Evolutionary conservation across 2,888 invertebrate genomes (phyloP), one percentile per base, ranked within the genome.

Genomic region (Patella ulyssiponensis): DNA sequence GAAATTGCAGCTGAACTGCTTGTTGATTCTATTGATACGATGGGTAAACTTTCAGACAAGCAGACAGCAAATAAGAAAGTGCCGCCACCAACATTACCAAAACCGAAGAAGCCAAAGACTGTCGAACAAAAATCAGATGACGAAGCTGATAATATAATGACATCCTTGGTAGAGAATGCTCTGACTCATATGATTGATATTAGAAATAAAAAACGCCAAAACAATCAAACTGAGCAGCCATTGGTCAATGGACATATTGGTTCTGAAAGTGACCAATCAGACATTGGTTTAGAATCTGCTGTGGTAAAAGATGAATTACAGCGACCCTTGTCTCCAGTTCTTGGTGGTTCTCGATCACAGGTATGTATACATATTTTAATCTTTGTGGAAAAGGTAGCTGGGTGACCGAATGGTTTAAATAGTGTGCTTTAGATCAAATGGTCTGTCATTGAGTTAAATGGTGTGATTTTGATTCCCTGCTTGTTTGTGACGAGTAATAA

Each of bases 101-200:
- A 85, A 78, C 87, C 85, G 27, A 80, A 80, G 71, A 76, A 71
- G 20, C 69, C 77, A n/a, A 69, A 77, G 12, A 73, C 76, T 15
- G 74, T 76, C 14, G 54, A 73, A n/a, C 20, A 78, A 69, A 54
- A 76, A 75, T 72, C 84, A 44, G 84, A 85, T n/a, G 74, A 77
- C 33, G 82, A 87, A 9, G 85, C 87, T 44, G 87, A 89, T 54
- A 82, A 83, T 14, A 85, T 87, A n/a, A 86, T 87, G 23, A 83
- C 86, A 44, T 85, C 82, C 14, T 77, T 91, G 77, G 81, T 90
- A 64, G 85, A 88, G 51, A 90, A 90, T 71, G 89, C 91, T 17
- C 85, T 91, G 51, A 81, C 86, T n/a, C 84, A 88, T 51, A 89
- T 91, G 84, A 76, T 90, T 33, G 79, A 78, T 27, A 90, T 90